These are phyloP conservation scores for Drosophila insularis DNA, from an alignment of 1,140 invertebrate species.

Conservation along the genomic window DNA sequence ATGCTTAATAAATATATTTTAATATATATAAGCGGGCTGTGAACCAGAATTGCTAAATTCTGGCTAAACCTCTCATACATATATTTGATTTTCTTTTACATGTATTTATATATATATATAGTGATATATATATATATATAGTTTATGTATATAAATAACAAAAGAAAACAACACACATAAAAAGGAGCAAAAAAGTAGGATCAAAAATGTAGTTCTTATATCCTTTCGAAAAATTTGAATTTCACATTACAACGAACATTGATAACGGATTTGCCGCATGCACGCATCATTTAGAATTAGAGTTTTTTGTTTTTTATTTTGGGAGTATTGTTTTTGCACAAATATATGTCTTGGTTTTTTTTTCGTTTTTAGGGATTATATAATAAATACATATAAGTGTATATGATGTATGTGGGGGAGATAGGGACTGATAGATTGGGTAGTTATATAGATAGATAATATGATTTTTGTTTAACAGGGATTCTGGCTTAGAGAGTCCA, in stretches of 20 bases:
- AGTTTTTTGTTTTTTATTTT: constrained; percentile 23
- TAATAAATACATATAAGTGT: constrained; percentile 38
- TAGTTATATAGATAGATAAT: not conserved
- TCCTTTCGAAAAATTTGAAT: constrained; percentile 55
- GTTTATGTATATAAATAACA: constrained; percentile 81
- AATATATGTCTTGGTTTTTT: constrained; percentile 50
- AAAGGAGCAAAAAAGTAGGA: constrained; percentile 76
- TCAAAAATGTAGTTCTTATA: constrained; percentile 42
- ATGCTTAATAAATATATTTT: constrained; percentile 77
- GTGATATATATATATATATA: too few relatives aligned
- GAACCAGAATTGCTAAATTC: not conserved
- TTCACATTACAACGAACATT: constrained; percentile 71
- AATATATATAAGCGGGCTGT: constrained; percentile 14
- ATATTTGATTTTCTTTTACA: constrained; percentile 56
- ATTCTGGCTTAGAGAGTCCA: not conserved
- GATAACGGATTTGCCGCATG: constrained; percentile 45
- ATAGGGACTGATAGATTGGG: not conserved
- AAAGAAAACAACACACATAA: constrained; percentile 79
- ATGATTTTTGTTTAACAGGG: not conserved
- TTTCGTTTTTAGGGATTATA: constrained; percentile 48
- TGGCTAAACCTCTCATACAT: constrained; percentile 35
- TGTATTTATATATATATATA: too few relatives aligned
- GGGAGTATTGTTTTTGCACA: constrained; percentile 78
- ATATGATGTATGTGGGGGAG: constrained; percentile 29
- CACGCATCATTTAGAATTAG: constrained; percentile 39